Base-by-base conservation (phyloP, 2,113 vertebrate genomes). In the Heptranchias perlo region DNA sequence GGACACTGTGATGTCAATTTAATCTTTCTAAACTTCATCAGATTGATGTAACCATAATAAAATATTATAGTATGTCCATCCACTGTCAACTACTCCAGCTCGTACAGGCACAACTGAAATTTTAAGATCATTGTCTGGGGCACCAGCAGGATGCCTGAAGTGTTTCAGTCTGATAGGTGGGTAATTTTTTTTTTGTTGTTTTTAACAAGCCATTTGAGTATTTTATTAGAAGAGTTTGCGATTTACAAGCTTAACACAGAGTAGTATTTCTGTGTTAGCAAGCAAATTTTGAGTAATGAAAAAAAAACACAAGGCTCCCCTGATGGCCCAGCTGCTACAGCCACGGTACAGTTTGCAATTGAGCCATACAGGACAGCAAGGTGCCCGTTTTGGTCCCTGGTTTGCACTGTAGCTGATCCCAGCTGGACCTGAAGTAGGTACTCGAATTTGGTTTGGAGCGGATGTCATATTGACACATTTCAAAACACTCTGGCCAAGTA, bases 1-100 rank as follows among this genome's bases (percentile, higher is more conserved):
- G 49, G 96, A 96, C 35, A 47, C 64, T 69, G 62, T 69, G 65
- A 35, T 95, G 94, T 31, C 94, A 95, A 35, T 95, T 67, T 52
- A 95, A 69, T 28, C 14, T 69, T 49, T 69, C 64, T 16, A 69
- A 95, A 95, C 62, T 47, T 67, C n/a, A 67, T 67, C 64, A 67
- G 61, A 2, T 67, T 67, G n/a, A 65, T 49, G 28, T 95, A 49
- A 67, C 67, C 11, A 11, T 31, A 49, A 67, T 95, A 49, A 44
- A 67, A 95, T 8, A 69, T 47, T 10, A 28, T 64, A 58, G 21
- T 62, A 44, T 61, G 16, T 39, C n/a, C 61, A 62, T n/a, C n/a
- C 58, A 93, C 89, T 62, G 58, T 62, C 58, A 93, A 39, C 58
- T 39, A 39, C 58, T 62, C 61, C 58, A 93, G 64, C 58, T 61